Conservation (phyloP, 2,113 vertebrate species). For the Bujurquina vittata region DNA sequence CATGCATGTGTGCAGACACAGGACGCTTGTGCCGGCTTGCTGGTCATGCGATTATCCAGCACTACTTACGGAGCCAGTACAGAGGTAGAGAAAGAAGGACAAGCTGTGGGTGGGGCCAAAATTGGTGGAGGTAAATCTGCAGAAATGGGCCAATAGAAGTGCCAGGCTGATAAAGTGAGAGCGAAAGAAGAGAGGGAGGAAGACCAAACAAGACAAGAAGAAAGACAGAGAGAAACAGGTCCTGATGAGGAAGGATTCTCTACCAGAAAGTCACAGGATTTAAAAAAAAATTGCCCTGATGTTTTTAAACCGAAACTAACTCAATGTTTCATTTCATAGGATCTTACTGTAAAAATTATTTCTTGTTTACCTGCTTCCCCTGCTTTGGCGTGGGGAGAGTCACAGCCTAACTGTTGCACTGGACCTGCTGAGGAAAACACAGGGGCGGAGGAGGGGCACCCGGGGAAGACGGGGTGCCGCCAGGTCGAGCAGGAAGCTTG, state of each 20-base stretch:
- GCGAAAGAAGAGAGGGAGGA: slow-evolving; percentile 28
- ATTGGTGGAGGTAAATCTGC: slow-evolving; percentile 62
- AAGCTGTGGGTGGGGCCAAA: slow-evolving; percentile 26
- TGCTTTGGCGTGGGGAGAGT: background rate
- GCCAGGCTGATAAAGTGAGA: background rate
- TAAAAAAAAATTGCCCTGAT: background rate
- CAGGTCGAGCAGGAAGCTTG: slow-evolving; percentile 61
- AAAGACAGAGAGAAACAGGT: background rate
- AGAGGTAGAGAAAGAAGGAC: slow-evolving; percentile 3
- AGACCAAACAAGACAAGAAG: background rate
- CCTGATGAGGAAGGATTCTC: background rate
- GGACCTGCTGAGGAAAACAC: slow-evolving; percentile 70
- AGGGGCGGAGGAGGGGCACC: slow-evolving; percentile 49
- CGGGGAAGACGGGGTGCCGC: slow-evolving; percentile 48
- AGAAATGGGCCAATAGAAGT: slow-evolving; percentile 69
- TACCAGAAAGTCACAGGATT: background rate
- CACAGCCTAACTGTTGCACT: slow-evolving; percentile 51
- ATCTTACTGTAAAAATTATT: background rate
- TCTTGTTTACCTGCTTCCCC: slow-evolving; percentile 29
- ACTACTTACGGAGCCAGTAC: background rate
- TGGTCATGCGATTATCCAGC: slow-evolving; percentile 65
- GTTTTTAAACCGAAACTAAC: background rate
- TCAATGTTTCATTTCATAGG: background rate
- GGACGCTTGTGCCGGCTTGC: slow-evolving; percentile 43
- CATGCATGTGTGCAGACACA: slow-evolving; percentile 27